These are phyloP conservation scores for Oceanites oceanicus DNA, from an alignment of 2,113 vertebrate genomes.

Conservation along the genomic window DNA sequence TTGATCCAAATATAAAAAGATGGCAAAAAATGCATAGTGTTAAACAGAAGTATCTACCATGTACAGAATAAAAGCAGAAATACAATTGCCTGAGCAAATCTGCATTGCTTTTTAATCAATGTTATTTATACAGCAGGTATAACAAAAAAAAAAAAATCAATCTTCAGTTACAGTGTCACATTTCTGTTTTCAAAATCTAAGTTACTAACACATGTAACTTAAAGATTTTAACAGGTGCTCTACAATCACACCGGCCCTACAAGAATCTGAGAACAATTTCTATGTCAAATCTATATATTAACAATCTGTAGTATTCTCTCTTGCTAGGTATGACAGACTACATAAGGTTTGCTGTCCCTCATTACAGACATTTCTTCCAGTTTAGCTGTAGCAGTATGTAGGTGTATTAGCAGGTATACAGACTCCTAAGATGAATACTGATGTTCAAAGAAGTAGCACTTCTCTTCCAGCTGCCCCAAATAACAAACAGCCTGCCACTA, in stretches of 20 bases:
- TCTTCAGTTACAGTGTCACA: background rate
- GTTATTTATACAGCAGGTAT: background rate
- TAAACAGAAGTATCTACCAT: background rate
- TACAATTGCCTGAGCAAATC: background rate
- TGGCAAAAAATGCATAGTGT: background rate
- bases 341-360: background rate
- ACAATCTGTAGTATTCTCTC: background rate
- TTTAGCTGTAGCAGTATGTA: background rate
- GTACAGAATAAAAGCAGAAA: background rate
- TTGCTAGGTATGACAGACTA: background rate
- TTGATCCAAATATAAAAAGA: background rate
- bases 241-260: background rate
- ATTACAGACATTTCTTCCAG: background rate
- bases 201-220: background rate
- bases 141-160: background rate
- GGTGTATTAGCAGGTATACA: background rate
- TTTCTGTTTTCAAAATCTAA: background rate
- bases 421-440: background rate
- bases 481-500: background rate
- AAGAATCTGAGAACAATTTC: background rate
- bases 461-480: background rate
- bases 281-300: background rate
- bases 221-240: background rate
- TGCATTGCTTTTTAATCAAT: background rate
- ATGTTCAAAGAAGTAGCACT: background rate